Evolutionary conservation across 2,113 vertebrate genomes (phyloP).

Genomic region (Scomber colias): DNA sequence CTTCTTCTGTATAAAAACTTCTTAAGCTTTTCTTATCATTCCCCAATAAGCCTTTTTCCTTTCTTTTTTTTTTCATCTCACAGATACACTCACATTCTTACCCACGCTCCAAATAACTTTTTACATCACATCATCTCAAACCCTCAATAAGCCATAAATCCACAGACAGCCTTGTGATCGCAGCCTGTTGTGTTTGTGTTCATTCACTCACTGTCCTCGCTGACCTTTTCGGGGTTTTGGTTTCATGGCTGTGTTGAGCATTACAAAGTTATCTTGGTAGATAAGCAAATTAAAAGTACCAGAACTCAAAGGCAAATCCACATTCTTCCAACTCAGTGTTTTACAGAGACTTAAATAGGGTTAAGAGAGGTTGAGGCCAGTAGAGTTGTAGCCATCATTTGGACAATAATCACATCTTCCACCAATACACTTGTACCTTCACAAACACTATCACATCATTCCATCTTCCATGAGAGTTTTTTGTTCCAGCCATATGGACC

Average conservation of each 20-base stretch:
- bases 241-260: slow-evolving; percentile 42
- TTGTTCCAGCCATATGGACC: neutral
- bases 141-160: neutral
- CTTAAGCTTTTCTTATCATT: too few species aligned
- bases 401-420: neutral
- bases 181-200: slow-evolving; percentile 49
- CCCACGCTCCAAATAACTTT: neutral
- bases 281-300: slow-evolving; percentile 50
- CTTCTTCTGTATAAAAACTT: too few species aligned
- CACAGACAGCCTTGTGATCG: slow-evolving; percentile 44
- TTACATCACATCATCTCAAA: neutral
- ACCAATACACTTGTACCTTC: neutral
- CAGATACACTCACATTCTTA: neutral
- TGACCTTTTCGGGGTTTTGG: slow-evolving; percentile 54
- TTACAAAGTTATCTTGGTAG: slow-evolving; percentile 45
- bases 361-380: neutral
- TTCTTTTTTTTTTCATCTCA: neutral
- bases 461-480: neutral
- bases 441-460: neutral
- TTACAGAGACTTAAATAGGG: neutral
- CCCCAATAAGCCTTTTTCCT: too few species aligned
- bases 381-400: slow-evolving; percentile 7
- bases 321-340: too few species aligned
- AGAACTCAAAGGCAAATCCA: slow-evolving; percentile 3
- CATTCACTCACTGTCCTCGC: slow-evolving; percentile 54